A percentile compares a stretch with the other conserved stretches of the same genome.
These are phyloP conservation scores for Saturnia japonica DNA, from an alignment of 2,888 invertebrate genomes.

Conservation along the genomic window DNA sequence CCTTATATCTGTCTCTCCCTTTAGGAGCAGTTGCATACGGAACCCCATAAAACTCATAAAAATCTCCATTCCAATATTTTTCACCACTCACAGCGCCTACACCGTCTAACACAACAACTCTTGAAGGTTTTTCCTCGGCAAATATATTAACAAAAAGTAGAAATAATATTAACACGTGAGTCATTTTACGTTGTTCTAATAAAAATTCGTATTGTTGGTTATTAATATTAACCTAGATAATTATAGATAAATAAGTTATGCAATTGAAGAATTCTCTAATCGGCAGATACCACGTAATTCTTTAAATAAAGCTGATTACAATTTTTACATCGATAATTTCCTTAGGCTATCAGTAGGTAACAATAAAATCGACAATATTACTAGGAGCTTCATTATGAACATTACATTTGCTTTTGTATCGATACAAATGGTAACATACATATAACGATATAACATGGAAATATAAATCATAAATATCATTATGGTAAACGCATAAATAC, in stretches of 20 bases:
- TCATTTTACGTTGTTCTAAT: conserved; percentile 42
- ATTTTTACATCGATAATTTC: neutral
- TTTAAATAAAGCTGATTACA: neutral
- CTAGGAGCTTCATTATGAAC: too few relatives aligned
- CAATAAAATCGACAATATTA: too few relatives aligned
- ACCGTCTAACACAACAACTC: conserved; percentile 52
- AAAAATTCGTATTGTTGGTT: conserved; percentile 29
- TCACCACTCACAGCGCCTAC: conserved; percentile 55
- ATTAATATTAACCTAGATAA: conserved; percentile 27
- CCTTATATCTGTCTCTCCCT: conserved; percentile 66
- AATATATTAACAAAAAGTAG: conserved; percentile 38
- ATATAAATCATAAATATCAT: conserved; percentile 17
- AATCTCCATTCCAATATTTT: conserved; percentile 73
- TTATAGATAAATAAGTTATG: conserved; percentile 25
- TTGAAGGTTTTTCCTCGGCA: conserved; percentile 42
- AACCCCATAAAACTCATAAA: conserved; percentile 66
- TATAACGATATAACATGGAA: neutral
- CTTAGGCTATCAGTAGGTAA: too few relatives aligned
- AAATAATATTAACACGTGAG: conserved; percentile 40
- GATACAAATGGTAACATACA: neutral
- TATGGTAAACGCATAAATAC: conserved; percentile 46
- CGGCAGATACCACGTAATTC: conserved; percentile 19
- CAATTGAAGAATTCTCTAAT: conserved; percentile 15
- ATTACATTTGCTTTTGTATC: too few relatives aligned
- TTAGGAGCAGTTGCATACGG: conserved; percentile 66